Percentiles rank a stretch among this genome's conserved stretches.
These are phyloP conservation scores for Hoplodrina blanda DNA, from an alignment of 2,888 invertebrate genomes.

Conservation along the genomic window DNA sequence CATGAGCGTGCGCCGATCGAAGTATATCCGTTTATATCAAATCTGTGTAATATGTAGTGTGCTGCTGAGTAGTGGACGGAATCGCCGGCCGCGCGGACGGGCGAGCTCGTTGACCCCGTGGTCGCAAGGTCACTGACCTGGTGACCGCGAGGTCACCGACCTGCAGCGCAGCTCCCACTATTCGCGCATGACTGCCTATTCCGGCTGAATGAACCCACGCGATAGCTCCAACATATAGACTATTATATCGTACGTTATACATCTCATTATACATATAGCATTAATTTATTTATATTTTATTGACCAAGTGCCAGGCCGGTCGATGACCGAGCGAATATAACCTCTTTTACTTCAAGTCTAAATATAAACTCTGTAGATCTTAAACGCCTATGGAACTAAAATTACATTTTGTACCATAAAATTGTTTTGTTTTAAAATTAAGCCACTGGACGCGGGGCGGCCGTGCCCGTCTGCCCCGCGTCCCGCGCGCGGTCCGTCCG, in stretches of 20 bases:
- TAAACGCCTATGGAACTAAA: constrained; percentile 88
- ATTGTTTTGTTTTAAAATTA: constrained; percentile 82
- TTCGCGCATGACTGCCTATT: constrained; percentile 41
- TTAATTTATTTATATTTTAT: constrained; percentile 70
- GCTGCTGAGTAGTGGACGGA: constrained; percentile 8
- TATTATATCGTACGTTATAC: constrained; percentile 69
- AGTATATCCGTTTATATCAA: neutral
- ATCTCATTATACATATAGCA: constrained; percentile 72
- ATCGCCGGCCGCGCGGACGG: constrained; percentile 8
- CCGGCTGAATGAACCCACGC: constrained; percentile 76
- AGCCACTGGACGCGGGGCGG: constrained; percentile 78
- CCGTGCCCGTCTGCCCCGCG: constrained; percentile 62
- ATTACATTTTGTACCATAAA: constrained; percentile 89
- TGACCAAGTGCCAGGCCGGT: constrained; percentile 69
- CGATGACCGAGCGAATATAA: constrained; percentile 69
- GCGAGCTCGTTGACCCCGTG: constrained; percentile 10
- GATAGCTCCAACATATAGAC: constrained; percentile 74
- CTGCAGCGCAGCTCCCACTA: constrained; percentile 14
- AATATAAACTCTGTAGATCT: constrained; percentile 88
- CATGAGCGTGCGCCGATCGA: neutral
- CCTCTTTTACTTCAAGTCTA: constrained; percentile 76
- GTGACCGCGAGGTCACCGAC: constrained; percentile 3
- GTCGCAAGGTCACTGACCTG: constrained; percentile 3
- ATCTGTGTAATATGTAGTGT: neutral
- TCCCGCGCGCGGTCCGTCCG: constrained; percentile 66